phyloP scores from a whole-genome alignment of 2,113 vertebrate genomes.

The Leiothrix lutea region DNA sequence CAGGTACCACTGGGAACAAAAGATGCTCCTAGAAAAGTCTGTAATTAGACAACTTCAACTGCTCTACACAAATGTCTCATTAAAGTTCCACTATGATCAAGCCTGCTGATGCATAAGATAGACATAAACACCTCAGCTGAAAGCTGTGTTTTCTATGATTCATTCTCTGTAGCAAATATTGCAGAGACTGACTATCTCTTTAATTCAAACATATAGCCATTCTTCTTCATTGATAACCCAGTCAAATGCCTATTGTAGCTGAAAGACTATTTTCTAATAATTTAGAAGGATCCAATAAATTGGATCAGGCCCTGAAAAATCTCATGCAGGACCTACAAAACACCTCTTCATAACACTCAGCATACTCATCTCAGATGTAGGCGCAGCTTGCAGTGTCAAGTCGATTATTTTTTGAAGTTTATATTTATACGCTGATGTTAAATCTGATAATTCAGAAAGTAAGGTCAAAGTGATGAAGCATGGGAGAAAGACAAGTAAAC shows the following conservation, averaged over 20 bases:
- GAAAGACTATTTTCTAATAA: background rate
- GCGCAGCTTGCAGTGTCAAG: background rate
- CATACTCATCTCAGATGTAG: background rate
- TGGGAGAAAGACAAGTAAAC: background rate
- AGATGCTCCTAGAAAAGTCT: constrained; percentile 32
- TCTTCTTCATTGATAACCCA: background rate
- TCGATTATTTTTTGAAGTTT: background rate
- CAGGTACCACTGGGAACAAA: constrained; percentile 18
- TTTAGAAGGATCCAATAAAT: background rate
- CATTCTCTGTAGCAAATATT: background rate
- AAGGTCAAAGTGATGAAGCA: background rate
- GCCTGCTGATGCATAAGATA: constrained; percentile 12
- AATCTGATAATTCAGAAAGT: background rate
- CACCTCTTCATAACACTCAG: background rate
- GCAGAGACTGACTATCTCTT: background rate
- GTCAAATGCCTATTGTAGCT: background rate
- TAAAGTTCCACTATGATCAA: constrained; percentile 16
- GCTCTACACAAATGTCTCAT: constrained; percentile 16
- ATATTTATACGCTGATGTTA: background rate
- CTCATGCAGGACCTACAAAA: background rate
- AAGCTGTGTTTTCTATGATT: background rate
- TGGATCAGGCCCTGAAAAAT: background rate
- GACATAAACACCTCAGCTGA: background rate
- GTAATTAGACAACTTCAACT: constrained; percentile 35
- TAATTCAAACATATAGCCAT: background rate